Evolutionary conservation across 1,140 invertebrate species (phyloP), one percentile per base, ranked within the genome.

Genomic region (Limonius californicus): DNA sequence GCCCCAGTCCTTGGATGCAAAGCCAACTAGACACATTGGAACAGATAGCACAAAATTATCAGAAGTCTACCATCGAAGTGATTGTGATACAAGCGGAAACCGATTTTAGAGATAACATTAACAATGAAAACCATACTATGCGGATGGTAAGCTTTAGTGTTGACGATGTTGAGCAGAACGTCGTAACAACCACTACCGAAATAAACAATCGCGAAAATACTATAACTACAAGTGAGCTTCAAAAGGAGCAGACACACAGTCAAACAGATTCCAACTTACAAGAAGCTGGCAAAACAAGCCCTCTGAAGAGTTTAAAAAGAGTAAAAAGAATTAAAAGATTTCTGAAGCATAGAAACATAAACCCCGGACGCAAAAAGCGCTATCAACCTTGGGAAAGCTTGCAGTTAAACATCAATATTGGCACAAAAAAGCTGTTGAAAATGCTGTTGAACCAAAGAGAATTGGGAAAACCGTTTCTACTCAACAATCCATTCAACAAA

Each of bases 1-100:
- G 56, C 6, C 30, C 59, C 3, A 19, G 42, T 15, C 35, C 64
- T 8, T 73, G 70, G 72, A 54, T 57, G n/a, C 53, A 60, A 54
- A 45, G 64, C 1, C 63, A 71, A 47, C 43, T 73, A 1, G 55
- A 67, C 11, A 35, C 67, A 43, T 19, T 74, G 16, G 60, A 70
- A 61, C 57, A 67, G 45, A 71, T 74, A 8, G 35, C 57, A 12
- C 53, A 30, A n/a, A 62, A 50, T 57, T 62, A 32, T 16, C 18
- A 6, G 18, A 14, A 57, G 53, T 57, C 59, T 43, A 43, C 63
- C 63, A 27, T 62, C 21, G 50, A 59, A 23, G 27, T 62, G 27
- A 21, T 62, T 18, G 35, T 66, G 14, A 6, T 59, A 23, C 35
- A 30, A 32, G 47, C 16, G 1, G 18, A 35, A 14, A 54, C 43